These are phyloP conservation scores for Lutraria lutraria DNA, from an alignment of 2,888 invertebrate species.

Conservation along the genomic window DNA sequence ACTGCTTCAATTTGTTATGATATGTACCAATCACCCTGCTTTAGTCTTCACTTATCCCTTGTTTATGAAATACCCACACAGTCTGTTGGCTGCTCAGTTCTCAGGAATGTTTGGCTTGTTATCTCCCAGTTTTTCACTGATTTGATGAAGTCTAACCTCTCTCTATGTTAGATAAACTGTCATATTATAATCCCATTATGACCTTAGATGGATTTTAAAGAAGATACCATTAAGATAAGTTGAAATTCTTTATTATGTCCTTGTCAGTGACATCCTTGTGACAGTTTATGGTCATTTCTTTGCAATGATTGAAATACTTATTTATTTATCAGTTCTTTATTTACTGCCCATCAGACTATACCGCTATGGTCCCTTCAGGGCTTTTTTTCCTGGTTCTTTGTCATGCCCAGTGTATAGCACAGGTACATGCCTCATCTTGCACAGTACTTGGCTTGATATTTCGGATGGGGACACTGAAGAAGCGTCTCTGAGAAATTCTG, in stretches of 20 bases:
- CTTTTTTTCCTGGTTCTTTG: too few species aligned
- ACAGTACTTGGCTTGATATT: too few species aligned
- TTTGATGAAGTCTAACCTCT: not conserved
- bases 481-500: too few species aligned
- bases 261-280: not conserved
- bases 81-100: not conserved
- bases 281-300: not conserved
- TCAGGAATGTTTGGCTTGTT: not conserved
- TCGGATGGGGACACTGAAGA: too few species aligned
- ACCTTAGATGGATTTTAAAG: not conserved
- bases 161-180: constrained; percentile 28
- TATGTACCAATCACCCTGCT: not conserved
- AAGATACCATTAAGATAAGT: not conserved
- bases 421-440: too few species aligned
- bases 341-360: too few species aligned
- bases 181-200: constrained; percentile 41
- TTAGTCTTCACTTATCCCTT: not conserved
- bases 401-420: too few species aligned
- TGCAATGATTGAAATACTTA: not conserved
- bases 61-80: not conserved
- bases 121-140: not conserved
- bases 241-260: constrained; percentile 12
- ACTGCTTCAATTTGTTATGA: not conserved
- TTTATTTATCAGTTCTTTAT: not conserved
- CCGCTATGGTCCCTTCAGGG: too few species aligned